These are phyloP conservation scores for Philypnodon macrostomus DNA, from an alignment of 2,797 vertebrate species.

Conservation along the genomic window DNA sequence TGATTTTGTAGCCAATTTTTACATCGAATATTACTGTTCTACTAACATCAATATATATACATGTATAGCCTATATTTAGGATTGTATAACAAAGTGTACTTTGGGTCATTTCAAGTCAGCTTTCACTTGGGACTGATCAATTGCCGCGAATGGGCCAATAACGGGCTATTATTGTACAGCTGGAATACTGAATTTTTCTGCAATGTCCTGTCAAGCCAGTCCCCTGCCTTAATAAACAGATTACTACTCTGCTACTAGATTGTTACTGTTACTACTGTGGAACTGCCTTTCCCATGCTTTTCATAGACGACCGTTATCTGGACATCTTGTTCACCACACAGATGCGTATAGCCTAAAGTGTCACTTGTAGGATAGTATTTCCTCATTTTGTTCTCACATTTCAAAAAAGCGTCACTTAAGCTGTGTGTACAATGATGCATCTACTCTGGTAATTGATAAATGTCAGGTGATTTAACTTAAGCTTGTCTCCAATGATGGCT, in stretches of 20 bases:
- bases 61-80: too few species aligned
- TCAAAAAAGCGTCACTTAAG: slow-evolving; percentile 17
- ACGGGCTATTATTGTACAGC: slow-evolving; percentile 24
- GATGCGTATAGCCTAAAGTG: not conserved
- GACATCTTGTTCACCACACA: not conserved
- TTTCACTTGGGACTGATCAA: slow-evolving; percentile 18
- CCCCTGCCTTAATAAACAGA: too few species aligned
- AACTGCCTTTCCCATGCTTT: not conserved
- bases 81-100: too few species aligned
- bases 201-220: too few species aligned
- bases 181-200: slow-evolving; percentile 56
- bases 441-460: slow-evolving; percentile 26
- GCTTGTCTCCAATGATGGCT: slow-evolving; percentile 1
- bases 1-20: slow-evolving; percentile 6
- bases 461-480: slow-evolving; percentile 36
- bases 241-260: too few species aligned
- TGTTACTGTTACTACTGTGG: slow-evolving; percentile 1
- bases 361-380: slow-evolving; percentile 11
- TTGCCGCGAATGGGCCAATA: slow-evolving; percentile 27
- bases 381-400: slow-evolving; percentile 10
- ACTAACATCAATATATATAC: too few species aligned
- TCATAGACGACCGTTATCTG: too few species aligned
- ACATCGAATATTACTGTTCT: not conserved
- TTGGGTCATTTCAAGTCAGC: slow-evolving; percentile 9
- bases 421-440: slow-evolving; percentile 22